Conservation (phyloP, 2,888 invertebrate species). For the Pecten maximus region DNA sequence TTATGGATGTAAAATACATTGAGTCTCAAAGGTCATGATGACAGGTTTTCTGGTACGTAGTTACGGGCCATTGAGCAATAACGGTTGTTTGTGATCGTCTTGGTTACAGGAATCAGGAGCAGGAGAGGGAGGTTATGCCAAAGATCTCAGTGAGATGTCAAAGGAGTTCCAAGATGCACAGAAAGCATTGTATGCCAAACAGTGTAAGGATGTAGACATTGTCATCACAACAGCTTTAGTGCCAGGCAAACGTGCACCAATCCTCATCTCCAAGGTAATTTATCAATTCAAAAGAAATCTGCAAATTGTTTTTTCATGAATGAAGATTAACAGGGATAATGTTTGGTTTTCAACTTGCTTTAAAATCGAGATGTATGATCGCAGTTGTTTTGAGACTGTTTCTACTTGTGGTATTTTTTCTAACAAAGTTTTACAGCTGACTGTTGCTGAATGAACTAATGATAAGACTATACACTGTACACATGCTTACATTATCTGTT, state of each 20-base stretch:
- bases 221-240: slow-evolving; percentile 95
- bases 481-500: no score
- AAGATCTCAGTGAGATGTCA: slow-evolving; percentile 88
- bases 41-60: neutral
- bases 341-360: no score
- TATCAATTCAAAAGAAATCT: neutral
- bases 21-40: neutral
- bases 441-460: no score
- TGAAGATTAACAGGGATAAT: no score
- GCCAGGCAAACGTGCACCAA: slow-evolving; percentile 92
- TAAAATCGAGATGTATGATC: no score
- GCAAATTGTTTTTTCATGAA: slow-evolving; percentile 20
- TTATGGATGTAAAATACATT: no score
- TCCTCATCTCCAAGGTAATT: slow-evolving; percentile 89
- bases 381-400: no score
- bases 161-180: slow-evolving; percentile 91
- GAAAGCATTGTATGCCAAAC: slow-evolving; percentile 92
- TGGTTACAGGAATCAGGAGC: slow-evolving; percentile 84
- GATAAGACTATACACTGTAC: no score
- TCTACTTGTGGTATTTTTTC: no score
- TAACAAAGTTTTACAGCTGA: no score
- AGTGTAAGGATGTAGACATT: slow-evolving; percentile 92
- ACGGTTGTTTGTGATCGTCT: neutral
- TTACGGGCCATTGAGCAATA: neutral
- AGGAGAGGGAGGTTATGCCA: slow-evolving; percentile 90